A percentile compares a stretch with the other conserved stretches of the same genome.
Evolutionary conservation across 2,888 invertebrate species (phyloP).

Genomic region (Rhorus exstirpatorius): DNA sequence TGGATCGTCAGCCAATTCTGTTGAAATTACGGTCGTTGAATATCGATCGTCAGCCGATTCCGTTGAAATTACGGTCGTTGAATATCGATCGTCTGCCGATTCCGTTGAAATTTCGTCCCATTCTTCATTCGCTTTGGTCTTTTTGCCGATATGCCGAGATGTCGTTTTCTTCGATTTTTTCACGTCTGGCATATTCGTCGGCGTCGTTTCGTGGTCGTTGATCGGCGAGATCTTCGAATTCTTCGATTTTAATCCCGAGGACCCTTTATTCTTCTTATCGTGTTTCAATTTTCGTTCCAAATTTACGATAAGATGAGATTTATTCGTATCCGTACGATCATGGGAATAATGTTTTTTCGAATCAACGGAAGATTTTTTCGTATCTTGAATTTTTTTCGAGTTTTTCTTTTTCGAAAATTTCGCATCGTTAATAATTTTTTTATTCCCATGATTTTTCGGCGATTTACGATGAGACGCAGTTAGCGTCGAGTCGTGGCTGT

Average conservation of each 20-base stretch:
- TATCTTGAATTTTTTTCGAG: constrained; percentile 1
- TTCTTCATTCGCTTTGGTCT: not conserved
- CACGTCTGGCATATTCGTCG: not conserved
- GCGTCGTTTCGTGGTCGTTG: constrained; percentile 4
- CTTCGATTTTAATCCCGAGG: constrained; percentile 12
- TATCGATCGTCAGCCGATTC: too few species aligned
- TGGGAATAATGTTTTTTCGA: constrained; percentile 4
- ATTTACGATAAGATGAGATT: not conserved
- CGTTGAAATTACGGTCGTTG: too few species aligned
- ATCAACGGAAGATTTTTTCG: not conserved
- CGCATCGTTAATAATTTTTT: not conserved
- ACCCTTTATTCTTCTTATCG: constrained; percentile 1
- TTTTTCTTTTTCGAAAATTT: not conserved
- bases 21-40: too few species aligned
- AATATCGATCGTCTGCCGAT: too few species aligned
- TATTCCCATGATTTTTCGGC: not conserved
- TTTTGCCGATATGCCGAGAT: not conserved
- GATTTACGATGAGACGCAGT: not conserved
- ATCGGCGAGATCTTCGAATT: not conserved
- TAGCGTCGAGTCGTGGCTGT: not conserved
- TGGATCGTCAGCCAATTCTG: too few species aligned
- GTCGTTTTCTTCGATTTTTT: constrained; percentile 4
- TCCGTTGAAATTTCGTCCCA: not conserved
- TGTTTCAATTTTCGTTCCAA: constrained; percentile 3
- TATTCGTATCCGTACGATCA: not conserved